Base-by-base conservation (phyloP, 2,888 invertebrate genomes). In the Arge pagana region DNA sequence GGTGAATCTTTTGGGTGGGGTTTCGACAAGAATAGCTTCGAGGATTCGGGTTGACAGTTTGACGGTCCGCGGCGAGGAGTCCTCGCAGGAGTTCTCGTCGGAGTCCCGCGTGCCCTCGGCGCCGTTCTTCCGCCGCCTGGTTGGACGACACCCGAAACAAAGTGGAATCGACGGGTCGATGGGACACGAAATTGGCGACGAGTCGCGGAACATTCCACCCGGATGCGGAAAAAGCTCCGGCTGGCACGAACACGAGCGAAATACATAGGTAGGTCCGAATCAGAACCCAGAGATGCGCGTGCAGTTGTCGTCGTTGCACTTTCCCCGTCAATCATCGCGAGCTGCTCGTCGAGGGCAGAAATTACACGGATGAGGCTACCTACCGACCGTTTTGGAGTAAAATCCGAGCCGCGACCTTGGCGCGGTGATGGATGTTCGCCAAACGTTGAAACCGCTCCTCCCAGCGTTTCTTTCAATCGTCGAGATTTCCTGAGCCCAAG, bases 181-280 rank as follows among this genome's bases (percentile, higher is more conserved):
- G 50, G 52, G 45, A 48, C 49, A 43, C 58, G 35, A 56, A 59
- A 61, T 64, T 65, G 66, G 64, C 65, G 63, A 58, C 59, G 60
- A 63, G 57, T 67, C 66, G 58, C 57, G 63, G 64, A 66, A 67
- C 66, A 62, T 67, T 67, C 62, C 60, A 62, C 60, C 57, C 19
- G 57, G 45, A 54, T 24, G 26, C 13, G 13, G 26, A 7, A 42
- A n/a, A n/a, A n/a, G n/a, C n/a, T n/a, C n/a, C n/a, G n/a, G n/a
- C n/a, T n/a, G n/a, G n/a, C n/a, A n/a, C n/a, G n/a, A n/a, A n/a
- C n/a, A n/a, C n/a, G n/a, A n/a, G n/a, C n/a, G n/a, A n/a, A n/a
- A n/a, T n/a, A n/a, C n/a, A n/a, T n/a, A n/a, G n/a, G n/a, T n/a
- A n/a, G n/a, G n/a, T n/a, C n/a, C n/a, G n/a, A n/a, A n/a, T n/a